These are phyloP conservation scores for Anoura caudifer DNA, from an alignment of 2,113 vertebrate species.

Conservation along the genomic window DNA sequence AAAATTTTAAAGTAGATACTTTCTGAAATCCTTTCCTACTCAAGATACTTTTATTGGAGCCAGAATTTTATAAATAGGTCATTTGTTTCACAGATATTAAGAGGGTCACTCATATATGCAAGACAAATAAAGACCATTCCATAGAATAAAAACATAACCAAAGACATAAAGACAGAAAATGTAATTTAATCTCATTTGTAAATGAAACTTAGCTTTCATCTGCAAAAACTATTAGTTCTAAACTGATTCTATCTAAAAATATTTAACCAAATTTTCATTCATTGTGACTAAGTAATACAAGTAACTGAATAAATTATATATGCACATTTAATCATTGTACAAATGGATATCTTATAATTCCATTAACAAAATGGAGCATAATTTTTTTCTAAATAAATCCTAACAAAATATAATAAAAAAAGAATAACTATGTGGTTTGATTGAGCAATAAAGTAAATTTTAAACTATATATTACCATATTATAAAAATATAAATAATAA, in stretches of 20 bases:
- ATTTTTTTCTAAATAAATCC: background rate
- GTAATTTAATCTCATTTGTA: background rate
- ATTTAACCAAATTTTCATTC: background rate
- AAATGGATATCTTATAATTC: background rate
- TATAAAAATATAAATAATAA: slow-evolving; percentile 12
- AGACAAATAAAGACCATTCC: background rate
- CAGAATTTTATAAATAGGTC: background rate
- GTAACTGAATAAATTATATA: background rate
- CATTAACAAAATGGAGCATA: background rate
- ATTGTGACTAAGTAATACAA: slow-evolving; percentile 21
- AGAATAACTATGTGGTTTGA: background rate
- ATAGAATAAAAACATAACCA: background rate
- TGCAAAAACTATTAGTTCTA: background rate
- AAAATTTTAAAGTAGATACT: background rate
- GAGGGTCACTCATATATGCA: background rate
- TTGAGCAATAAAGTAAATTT: background rate
- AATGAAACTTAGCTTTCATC: background rate
- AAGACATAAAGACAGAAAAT: background rate
- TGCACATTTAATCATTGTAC: background rate
- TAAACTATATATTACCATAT: background rate
- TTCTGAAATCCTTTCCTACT: background rate
- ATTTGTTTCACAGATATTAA: background rate
- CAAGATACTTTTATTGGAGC: background rate
- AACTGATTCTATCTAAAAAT: background rate
- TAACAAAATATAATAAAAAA: background rate